Percentiles rank a stretch among this genome's conserved stretches.
These are phyloP conservation scores for Aphaenogaster rudis DNA, from an alignment of 1,140 invertebrate genomes.

Conservation along the genomic window DNA sequence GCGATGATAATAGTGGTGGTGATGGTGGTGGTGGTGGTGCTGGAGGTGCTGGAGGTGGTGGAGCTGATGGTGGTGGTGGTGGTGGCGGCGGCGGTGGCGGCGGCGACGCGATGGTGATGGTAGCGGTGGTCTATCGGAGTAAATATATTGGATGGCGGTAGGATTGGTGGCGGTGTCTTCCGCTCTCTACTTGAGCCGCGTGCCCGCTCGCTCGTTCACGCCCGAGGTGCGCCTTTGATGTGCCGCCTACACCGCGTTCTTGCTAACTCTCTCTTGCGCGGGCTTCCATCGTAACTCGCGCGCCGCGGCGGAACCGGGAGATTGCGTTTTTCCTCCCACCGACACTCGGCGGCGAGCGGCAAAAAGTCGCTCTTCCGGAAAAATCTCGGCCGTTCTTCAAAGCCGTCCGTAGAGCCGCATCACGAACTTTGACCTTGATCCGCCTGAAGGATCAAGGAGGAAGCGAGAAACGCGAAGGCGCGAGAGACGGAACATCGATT, in stretches of 20 bases:
- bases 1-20: constrained; percentile 65
- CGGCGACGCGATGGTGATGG: constrained; percentile 69
- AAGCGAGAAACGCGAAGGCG: constrained; percentile 65
- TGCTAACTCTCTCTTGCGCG: constrained; percentile 80
- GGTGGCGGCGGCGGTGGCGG: constrained; percentile 38
- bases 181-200: constrained; percentile 85
- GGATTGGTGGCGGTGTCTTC: constrained; percentile 85
- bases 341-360: constrained; percentile 18
- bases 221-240: constrained; percentile 86
- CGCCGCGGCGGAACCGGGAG: constrained; percentile 49
- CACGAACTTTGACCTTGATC: constrained; percentile 69
- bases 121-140: constrained; percentile 83
- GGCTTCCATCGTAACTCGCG: constrained; percentile 52
- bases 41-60: constrained; percentile 51
- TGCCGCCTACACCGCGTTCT: constrained; percentile 84
- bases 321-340: constrained; percentile 66
- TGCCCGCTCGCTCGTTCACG: constrained; percentile 85
- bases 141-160: constrained; percentile 84
- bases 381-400: constrained; percentile 62
- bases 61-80: constrained; percentile 54
- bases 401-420: neutral
- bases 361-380: constrained; percentile 69
- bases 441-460: constrained; percentile 41
- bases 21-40: constrained; percentile 62
- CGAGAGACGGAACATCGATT: constrained; percentile 74